Percentiles rank a stretch among this genome's conserved stretches.
These are phyloP conservation scores for Mycteria americana DNA, from an alignment of 2,797 vertebrate genomes.

Conservation along the genomic window DNA sequence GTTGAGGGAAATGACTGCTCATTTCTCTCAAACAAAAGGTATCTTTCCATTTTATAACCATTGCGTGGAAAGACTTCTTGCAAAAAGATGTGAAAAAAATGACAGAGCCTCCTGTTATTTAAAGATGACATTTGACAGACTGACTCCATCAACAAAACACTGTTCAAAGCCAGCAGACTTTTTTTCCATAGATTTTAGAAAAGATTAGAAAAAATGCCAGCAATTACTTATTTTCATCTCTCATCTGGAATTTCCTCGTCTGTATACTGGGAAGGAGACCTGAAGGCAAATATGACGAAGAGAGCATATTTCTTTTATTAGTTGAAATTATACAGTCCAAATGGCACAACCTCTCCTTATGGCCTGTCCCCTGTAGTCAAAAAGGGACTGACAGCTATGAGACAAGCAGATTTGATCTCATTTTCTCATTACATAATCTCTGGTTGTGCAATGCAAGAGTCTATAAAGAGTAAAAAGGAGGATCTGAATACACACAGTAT, in stretches of 20 bases:
- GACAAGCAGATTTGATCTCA: neutral
- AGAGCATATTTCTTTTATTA: neutral
- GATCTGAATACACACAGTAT: neutral
- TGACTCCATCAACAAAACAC: neutral
- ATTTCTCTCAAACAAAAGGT: neutral
- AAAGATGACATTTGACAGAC: neutral
- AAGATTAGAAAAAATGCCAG: neutral
- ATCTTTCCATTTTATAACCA: neutral
- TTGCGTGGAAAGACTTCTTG: neutral
- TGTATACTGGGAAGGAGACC: neutral
- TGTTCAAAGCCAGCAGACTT: neutral
- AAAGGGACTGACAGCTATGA: neutral
- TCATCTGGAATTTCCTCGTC: neutral
- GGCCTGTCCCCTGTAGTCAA: neutral
- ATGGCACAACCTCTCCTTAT: neutral
- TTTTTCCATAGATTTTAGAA: neutral
- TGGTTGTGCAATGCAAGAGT: neutral
- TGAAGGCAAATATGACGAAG: neutral
- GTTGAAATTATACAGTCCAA: neutral
- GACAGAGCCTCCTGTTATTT: neutral
- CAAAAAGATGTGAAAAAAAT: neutral
- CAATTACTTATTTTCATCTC: neutral
- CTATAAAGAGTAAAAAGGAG: neutral
- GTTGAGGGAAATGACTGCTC: neutral
- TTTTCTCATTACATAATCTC: slow-evolving; percentile 6